Evolutionary conservation across 35 echinoderm and acorn worm species (phyloP).

Genomic region (Holothuria glaberrima): DNA sequence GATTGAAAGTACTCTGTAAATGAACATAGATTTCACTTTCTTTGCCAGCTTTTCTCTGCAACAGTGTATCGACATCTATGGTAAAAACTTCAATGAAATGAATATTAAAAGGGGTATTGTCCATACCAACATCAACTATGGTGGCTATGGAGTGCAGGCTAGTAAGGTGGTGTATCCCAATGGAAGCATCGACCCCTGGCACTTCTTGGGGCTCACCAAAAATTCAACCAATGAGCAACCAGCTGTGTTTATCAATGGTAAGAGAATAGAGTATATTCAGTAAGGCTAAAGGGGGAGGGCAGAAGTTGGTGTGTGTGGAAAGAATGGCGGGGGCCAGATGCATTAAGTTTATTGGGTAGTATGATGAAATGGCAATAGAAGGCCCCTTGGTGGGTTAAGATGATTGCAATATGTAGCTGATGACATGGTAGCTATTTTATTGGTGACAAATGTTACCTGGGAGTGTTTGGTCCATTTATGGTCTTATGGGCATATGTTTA

Average conservation of each 20-base stretch:
- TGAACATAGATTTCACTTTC: not conserved
- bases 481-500: too few relatives aligned
- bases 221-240: constrained; percentile 45
- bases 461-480: too few relatives aligned
- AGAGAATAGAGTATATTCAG: not conserved
- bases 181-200: constrained; percentile 96
- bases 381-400: too few relatives aligned
- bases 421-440: too few relatives aligned
- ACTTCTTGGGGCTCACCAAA: constrained; percentile 77
- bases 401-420: too few relatives aligned
- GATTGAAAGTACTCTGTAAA: too few relatives aligned
- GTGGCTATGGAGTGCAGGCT: constrained; percentile 71
- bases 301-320: too few relatives aligned
- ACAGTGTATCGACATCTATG: constrained; percentile 82
- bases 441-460: too few relatives aligned
- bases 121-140: constrained; percentile 88
- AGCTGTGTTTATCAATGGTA: constrained; percentile 90
- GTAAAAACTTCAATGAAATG: constrained; percentile 73
- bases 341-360: too few relatives aligned
- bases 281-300: not conserved
- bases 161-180: constrained; percentile 86
- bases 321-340: too few relatives aligned
- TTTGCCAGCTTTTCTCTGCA: constrained; percentile 78
- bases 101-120: constrained; percentile 63
- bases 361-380: too few relatives aligned